These are phyloP conservation scores for Stomatorhinus ivindoensis DNA, from an alignment of 2,113 vertebrate genomes.

Conservation along the genomic window DNA sequence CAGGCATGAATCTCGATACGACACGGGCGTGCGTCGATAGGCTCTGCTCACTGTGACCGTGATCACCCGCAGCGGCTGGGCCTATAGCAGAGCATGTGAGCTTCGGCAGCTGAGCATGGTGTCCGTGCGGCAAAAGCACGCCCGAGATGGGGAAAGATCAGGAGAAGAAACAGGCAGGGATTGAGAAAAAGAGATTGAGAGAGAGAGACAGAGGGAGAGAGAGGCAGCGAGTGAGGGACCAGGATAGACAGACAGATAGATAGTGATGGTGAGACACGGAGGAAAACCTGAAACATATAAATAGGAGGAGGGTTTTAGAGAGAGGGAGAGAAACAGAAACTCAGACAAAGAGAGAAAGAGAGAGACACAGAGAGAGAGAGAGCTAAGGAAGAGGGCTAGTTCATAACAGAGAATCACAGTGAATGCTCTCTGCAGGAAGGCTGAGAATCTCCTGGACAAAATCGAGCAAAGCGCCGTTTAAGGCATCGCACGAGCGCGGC, in stretches of 20 bases:
- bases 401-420: background rate
- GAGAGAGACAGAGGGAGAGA: background rate
- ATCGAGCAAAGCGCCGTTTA: background rate
- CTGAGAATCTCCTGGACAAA: background rate
- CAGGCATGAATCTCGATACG: background rate
- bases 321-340: background rate
- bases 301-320: background rate
- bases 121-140: background rate
- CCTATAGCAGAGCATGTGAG: background rate
- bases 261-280: background rate
- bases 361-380: background rate
- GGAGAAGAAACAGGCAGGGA: background rate
- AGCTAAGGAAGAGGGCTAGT: background rate
- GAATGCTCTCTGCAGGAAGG: background rate
- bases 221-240: background rate
- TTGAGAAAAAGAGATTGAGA: background rate
- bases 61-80: background rate
- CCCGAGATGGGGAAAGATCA: background rate
- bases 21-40: background rate
- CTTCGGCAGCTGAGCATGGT: background rate
- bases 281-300: background rate
- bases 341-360: background rate
- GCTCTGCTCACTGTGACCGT: background rate
- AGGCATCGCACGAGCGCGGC: background rate
- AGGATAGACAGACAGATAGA: background rate